Percentiles rank a stretch among this genome's conserved stretches.
Conservation (phyloP, 2,797 vertebrate genomes). For the Micrastur ruficollis region DNA sequence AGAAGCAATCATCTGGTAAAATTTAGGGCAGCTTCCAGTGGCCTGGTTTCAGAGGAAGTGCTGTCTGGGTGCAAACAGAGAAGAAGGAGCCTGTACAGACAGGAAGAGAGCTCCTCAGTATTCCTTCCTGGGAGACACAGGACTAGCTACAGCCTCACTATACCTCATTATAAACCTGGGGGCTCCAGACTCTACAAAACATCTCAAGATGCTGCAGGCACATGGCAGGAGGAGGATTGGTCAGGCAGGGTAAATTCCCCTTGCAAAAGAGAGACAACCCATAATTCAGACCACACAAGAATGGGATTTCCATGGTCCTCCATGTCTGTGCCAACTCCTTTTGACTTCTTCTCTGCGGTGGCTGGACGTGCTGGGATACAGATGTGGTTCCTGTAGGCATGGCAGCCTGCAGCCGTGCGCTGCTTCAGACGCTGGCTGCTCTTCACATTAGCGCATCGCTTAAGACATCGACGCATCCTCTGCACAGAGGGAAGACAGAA, state of each 20-base stretch:
- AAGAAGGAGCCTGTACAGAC: not conserved
- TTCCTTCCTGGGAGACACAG: not conserved
- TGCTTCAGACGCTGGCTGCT: not conserved
- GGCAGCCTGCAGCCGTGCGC: not conserved
- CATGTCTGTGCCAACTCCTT: not conserved
- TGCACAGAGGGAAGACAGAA: not conserved
- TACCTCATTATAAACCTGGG: not conserved
- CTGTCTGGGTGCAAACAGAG: not conserved
- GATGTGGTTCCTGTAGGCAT: not conserved
- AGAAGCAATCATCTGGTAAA: not conserved
- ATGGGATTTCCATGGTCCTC: not conserved
- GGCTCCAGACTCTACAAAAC: not conserved
- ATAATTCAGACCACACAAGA: not conserved
- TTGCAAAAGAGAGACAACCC: not conserved
- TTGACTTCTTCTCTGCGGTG: not conserved
- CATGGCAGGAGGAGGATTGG: not conserved
- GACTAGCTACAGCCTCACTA: not conserved
- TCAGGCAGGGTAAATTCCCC: not conserved
- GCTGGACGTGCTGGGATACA: not conserved
- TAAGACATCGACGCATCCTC: not conserved
- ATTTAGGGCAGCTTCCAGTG: not conserved
- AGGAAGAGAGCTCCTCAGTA: not conserved
- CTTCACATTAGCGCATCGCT: not conserved
- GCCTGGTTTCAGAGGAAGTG: not conserved
- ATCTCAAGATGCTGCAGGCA: not conserved